Evolutionary conservation across 2,797 vertebrate genomes (phyloP), one percentile per base, ranked within the genome.

Genomic region (Sebastes variabilis): DNA sequence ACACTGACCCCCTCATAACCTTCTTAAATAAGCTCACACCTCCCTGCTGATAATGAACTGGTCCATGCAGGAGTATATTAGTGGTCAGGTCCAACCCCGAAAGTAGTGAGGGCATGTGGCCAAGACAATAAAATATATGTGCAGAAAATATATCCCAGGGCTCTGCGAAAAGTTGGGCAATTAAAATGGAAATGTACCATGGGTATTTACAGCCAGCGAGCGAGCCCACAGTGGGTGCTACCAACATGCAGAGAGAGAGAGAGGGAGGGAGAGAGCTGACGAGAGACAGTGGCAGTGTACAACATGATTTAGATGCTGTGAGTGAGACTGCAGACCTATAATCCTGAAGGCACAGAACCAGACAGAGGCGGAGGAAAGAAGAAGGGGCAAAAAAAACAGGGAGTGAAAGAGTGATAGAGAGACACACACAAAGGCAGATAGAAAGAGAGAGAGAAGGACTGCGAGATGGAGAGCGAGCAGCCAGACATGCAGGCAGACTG

Each of bases 401-500:
- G 74, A 83, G 83, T 1, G 71, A 83, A 60, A 79, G 74, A 80
- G 81, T 58, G 86, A 88, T 71, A 80, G 79, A 89, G 67, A 78
- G 52, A 72, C 34, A 83, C 71, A 82, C 71, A 79, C 71, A 89
- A 80, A 80, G 49, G 42, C 71, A 82, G 75, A 72, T 36, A 83
- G 75, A 88, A 72, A 81, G 69, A 16, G 20, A 85, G 71, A 73
- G 76, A 42, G 38, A 42, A 42, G 77, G 77, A 52, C 79, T 74
- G 77, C 4, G 75, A 84, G 83, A 87, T 88, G 83, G 83, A 85
- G 86, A 85, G 87, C 62, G 4, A 89, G 85, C 89, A 85, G 89
- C 88, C 92, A 94, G 94, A 94, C 93, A 90, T 85, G 86, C 89
- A 92, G 92, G 91, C 94, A 94, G 94, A 95, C 93, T 93, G 92